phyloP scores from a whole-genome alignment of 1,140 invertebrate species.

The Gerris buenoi region DNA sequence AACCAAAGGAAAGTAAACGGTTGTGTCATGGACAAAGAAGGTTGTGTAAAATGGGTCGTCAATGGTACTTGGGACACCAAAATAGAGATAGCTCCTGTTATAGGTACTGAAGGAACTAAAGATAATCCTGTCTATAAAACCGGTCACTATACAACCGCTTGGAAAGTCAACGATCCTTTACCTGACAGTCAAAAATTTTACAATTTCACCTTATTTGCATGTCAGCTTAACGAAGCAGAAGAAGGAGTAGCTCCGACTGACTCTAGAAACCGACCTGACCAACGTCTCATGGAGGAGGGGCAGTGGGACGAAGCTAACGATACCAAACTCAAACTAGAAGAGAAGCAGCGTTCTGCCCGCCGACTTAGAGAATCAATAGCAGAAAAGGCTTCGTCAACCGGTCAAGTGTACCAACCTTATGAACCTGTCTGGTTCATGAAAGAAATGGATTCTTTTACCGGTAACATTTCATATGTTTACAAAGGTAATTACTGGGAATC shows the following conservation, averaged over 20 bases:
- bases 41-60: constrained; percentile 56
- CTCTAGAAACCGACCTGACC: constrained; percentile 82
- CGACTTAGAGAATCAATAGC: constrained; percentile 59
- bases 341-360: constrained; percentile 73
- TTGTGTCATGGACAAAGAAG: constrained; percentile 44
- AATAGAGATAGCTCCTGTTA: constrained; percentile 85
- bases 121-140: constrained; percentile 86
- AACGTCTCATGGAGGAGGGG: constrained; percentile 93
- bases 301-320: constrained; percentile 91
- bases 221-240: constrained; percentile 91
- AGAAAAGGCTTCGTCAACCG: constrained; percentile 57
- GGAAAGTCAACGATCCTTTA: constrained; percentile 65
- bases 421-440: constrained; percentile 85
- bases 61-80: constrained; percentile 90
- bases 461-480: constrained; percentile 68
- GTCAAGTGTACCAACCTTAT: constrained; percentile 57
- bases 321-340: constrained; percentile 80
- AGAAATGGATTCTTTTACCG: constrained; percentile 60
- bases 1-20: constrained; percentile 64
- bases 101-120: constrained; percentile 47
- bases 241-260: constrained; percentile 89
- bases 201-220: constrained; percentile 85
- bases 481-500: constrained; percentile 84
- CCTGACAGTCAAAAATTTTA: constrained; percentile 66
- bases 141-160: constrained; percentile 63